These are phyloP conservation scores for Apamea epomidion DNA, from an alignment of 2,888 invertebrate genomes.

Conservation along the genomic window DNA sequence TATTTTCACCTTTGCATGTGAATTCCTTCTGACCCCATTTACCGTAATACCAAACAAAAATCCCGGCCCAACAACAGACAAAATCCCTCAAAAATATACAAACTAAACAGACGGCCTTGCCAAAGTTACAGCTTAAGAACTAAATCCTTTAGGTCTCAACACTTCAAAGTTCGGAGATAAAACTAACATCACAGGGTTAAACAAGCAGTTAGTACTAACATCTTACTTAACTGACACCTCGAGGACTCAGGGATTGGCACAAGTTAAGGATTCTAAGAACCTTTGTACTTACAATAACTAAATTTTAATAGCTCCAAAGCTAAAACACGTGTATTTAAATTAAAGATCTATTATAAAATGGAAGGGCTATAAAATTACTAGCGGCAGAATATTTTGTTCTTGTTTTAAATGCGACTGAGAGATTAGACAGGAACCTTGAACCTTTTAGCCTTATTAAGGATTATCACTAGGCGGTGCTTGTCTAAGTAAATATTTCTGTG, in stretches of 20 bases:
- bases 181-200: constrained; percentile 56
- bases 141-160: constrained; percentile 36
- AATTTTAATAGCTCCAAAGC: neutral
- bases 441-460: neutral
- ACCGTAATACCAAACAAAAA: neutral
- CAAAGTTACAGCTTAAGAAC: constrained; percentile 30
- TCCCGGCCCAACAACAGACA: neutral
- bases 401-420: neutral
- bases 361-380: neutral
- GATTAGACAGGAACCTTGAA: neutral
- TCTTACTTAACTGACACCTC: constrained; percentile 52
- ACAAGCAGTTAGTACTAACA: constrained; percentile 41
- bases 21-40: neutral
- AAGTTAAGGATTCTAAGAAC: constrained; percentile 8
- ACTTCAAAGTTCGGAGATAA: constrained; percentile 52
- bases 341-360: neutral
- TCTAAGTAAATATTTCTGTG: neutral
- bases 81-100: constrained; percentile 3
- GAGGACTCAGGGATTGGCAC: constrained; percentile 26
- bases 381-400: neutral
- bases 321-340: constrained; percentile 23
- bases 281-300: neutral
- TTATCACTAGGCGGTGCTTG: neutral
- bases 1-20: neutral
- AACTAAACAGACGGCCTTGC: constrained; percentile 12